Percentiles rank a stretch among this genome's conserved stretches.
phyloP scores from a whole-genome alignment of 2,113 vertebrate genomes.

The Petrocephalus zakoni region DNA sequence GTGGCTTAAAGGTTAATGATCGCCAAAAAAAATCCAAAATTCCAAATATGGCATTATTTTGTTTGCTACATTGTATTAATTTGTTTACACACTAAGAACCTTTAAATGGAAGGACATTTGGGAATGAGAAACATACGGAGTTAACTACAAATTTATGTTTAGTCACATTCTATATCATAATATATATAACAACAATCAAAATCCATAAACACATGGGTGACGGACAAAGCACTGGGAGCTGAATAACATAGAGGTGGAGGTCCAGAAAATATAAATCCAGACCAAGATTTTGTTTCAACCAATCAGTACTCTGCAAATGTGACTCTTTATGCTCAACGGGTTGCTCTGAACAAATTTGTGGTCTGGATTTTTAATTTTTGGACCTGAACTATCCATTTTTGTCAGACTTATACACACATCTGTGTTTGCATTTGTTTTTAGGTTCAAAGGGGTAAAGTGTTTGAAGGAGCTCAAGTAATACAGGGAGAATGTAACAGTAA shows the following conservation, averaged over 20 bases:
- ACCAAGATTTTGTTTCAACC: no score
- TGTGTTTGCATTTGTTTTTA: not conserved
- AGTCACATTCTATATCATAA: not conserved
- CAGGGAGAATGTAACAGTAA: not conserved
- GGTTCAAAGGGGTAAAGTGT: not conserved
- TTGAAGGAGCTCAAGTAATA: not conserved
- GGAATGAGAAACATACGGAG: not conserved
- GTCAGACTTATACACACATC: not conserved
- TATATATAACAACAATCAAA: not conserved
- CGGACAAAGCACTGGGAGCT: not conserved
- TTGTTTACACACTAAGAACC: not conserved
- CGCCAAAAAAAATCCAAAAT: conserved; percentile 24
- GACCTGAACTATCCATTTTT: no score
- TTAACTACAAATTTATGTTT: not conserved
- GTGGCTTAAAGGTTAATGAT: conserved; percentile 46
- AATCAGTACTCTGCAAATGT: no score
- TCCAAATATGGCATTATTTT: not conserved
- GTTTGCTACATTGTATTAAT: not conserved
- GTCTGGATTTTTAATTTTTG: no score
- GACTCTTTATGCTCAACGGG: no score
- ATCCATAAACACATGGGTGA: not conserved
- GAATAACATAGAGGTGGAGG: no score
- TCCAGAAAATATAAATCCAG: no score
- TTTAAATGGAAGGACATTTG: not conserved
- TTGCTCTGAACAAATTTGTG: no score